A percentile compares a stretch with the other conserved stretches of the same genome.
phyloP scores from a whole-genome alignment of 2,797 vertebrate species.

The Pseudocheirus occidentalis region DNA sequence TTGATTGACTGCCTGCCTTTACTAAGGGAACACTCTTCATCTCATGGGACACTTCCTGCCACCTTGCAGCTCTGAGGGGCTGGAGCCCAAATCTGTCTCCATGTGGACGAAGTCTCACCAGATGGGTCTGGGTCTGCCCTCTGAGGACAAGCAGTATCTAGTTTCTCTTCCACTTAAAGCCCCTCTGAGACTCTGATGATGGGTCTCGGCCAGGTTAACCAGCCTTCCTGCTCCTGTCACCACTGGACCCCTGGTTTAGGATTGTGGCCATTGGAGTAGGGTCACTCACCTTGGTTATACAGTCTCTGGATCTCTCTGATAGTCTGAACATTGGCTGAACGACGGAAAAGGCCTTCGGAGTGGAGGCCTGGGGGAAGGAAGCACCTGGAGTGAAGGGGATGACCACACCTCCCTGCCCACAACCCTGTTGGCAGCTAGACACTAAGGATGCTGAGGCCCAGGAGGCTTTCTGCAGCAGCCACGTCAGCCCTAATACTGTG shows the following conservation, averaged over 20 bases:
- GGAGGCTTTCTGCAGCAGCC: not conserved
- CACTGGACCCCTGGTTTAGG: not conserved
- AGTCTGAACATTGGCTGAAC: constrained; percentile 87
- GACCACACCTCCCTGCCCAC: not conserved
- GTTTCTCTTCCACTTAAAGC: not conserved
- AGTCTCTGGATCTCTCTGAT: constrained; percentile 91
- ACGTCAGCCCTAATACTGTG: not conserved
- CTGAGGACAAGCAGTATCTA: not conserved
- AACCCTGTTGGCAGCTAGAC: not conserved
- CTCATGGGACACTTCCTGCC: not conserved
- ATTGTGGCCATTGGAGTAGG: not conserved
- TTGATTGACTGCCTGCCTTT: not conserved
- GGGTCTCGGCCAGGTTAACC: not conserved
- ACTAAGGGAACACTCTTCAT: not conserved
- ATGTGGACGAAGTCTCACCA: not conserved
- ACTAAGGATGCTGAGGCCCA: not conserved
- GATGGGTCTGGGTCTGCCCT: not conserved
- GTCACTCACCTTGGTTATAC: constrained; percentile 88
- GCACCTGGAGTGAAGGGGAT: not conserved
- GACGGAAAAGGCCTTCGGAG: constrained; percentile 90
- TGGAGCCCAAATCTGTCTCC: not conserved
- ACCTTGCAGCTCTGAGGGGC: rapidly evolving
- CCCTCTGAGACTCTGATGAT: not conserved
- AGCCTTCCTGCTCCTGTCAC: not conserved
- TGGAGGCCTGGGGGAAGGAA: constrained; percentile 84